Base-by-base conservation (phyloP, 2,888 invertebrate genomes). In the Ormyrus thymus region DNA sequence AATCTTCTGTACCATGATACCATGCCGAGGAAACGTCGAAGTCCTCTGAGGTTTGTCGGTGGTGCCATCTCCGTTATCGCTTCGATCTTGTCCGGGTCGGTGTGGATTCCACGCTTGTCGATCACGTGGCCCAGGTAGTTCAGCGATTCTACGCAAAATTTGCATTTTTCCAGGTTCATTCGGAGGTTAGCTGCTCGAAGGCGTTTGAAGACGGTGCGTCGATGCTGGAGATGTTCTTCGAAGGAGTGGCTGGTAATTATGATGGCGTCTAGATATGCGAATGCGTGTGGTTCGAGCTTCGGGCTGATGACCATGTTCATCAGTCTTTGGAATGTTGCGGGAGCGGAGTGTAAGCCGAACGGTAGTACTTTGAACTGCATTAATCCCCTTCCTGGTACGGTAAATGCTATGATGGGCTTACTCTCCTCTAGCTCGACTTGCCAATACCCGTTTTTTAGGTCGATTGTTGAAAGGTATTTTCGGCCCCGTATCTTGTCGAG, bases 1-100 rank as follows among this genome's bases (percentile, higher is more conserved):
- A 80, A 80, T 2, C 73, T 15, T 2, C 80, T n/a, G 11, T 76
- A 80, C 69, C 70, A 80, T 0, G 76, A 76, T 1, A 61, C 51
- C 11, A 70, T 46, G 8, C 64, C 66, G 7, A 74, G 62, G 15
- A 73, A 75, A 10, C 64, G 64, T 2, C 69, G 29, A 0, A 73
- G 10, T 48, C 59, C 58, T 10, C 45, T 55, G 10, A 73, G 10
- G 7, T 61, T 78, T 9, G 8, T 65, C 1, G 68, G 61, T 10
- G 58, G 8, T 10, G 10, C 50, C 50, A 50, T 50, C 50, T 50
- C 50, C 10, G 50, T 50, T 0, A 7, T 50, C 3, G 50, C 11
- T 0, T 9, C 9, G 0, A 74, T 29, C 13, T 76, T 76, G 0
- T 58, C 78, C 0, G 74, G 65, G 46, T 79, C 72, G 11, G 72